These are phyloP conservation scores for Tragelaphus imberbis DNA, from an alignment of 2,113 vertebrate species.

Conservation along the genomic window DNA sequence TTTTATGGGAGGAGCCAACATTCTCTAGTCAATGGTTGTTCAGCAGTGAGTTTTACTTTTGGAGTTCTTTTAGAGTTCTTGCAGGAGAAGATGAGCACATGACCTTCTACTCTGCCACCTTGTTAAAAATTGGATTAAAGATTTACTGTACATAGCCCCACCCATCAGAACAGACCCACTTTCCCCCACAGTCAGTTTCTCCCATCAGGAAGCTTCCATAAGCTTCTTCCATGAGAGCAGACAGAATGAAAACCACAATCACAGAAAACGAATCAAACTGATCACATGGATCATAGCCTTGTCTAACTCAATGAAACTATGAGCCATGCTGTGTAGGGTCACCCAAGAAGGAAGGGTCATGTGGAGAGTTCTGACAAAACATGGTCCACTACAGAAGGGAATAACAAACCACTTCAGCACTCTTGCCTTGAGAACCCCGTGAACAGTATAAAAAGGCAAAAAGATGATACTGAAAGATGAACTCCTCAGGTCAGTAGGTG, in stretches of 20 bases:
- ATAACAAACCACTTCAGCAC: background rate
- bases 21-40: background rate
- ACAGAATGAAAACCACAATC: background rate
- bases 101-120: background rate
- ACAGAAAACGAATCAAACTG: background rate
- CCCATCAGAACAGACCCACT: background rate
- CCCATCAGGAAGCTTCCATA: background rate
- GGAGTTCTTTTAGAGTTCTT: background rate
- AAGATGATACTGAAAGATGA: background rate
- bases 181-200: background rate
- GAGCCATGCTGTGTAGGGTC: background rate
- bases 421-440: background rate
- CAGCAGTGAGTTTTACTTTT: background rate
- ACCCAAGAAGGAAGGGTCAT: background rate
- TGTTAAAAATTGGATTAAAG: background rate
- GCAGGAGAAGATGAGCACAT: background rate
- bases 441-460: background rate
- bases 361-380: background rate
- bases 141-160: background rate
- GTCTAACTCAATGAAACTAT: background rate
- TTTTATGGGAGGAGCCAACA: background rate
- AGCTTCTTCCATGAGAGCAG: background rate
- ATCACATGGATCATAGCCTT: background rate
- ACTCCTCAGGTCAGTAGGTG: background rate
- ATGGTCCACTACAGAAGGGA: background rate